Percentiles rank a stretch among this genome's conserved stretches.
Conservation (phyloP, 1,140 invertebrate species). For the Drosophila pachea region DNA sequence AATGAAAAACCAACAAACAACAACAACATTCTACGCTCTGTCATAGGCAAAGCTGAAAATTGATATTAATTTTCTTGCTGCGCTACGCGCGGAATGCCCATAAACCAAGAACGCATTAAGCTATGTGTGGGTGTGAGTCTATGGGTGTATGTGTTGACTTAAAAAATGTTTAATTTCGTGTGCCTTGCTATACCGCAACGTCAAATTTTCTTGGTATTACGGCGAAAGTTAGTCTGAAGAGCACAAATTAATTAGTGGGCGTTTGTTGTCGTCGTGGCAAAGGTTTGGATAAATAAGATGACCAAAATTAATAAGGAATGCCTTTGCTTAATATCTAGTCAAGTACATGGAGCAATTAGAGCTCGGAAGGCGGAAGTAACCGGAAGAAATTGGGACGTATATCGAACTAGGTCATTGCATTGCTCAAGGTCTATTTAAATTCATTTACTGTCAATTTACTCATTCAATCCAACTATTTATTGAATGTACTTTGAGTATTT, state of each 20-base stretch:
- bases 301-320: background rate
- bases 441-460: too few species aligned
- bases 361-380: background rate
- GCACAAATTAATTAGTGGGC: slow-evolving; percentile 70
- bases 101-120: slow-evolving; percentile 53
- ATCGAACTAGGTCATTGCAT: too few species aligned
- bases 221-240: slow-evolving; percentile 39
- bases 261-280: slow-evolving; percentile 32
- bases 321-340: background rate
- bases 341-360: background rate
- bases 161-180: slow-evolving; percentile 45
- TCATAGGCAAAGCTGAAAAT: slow-evolving; percentile 73
- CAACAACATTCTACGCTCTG: slow-evolving; percentile 37
- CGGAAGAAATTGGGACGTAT: background rate
- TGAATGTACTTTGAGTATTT: too few species aligned
- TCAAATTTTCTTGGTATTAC: slow-evolving; percentile 39
- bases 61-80: slow-evolving; percentile 68
- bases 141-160: slow-evolving; percentile 2
- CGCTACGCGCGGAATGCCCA: slow-evolving; percentile 53
- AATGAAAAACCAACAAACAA: slow-evolving; percentile 26
- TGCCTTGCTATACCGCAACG: slow-evolving; percentile 46
- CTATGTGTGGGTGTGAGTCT: slow-evolving; percentile 3
- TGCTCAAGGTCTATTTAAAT: too few species aligned
- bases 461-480: too few species aligned
- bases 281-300: slow-evolving; percentile 41